Conservation (phyloP, 2,797 vertebrate genomes). For the Xyrichtys novacula region DNA sequence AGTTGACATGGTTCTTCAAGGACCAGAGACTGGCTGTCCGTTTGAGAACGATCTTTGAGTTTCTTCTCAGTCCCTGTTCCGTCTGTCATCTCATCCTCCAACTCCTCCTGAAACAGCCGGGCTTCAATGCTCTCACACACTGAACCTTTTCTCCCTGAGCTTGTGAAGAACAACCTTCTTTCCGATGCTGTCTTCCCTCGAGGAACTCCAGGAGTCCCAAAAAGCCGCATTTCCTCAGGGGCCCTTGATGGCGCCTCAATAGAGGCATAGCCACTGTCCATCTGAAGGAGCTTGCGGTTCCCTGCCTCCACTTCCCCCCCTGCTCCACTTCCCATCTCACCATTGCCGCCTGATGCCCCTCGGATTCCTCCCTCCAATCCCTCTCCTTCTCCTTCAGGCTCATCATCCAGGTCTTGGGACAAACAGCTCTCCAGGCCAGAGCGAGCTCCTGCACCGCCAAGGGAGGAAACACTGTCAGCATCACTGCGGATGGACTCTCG, state of each 20-base stretch:
- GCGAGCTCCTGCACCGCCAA: conserved; percentile 78
- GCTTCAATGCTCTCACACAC: conserved; percentile 92
- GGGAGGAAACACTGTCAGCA: conserved; percentile 90
- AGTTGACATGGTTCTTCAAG: conserved; percentile 64
- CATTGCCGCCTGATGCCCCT: conserved; percentile 63
- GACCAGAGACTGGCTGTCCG: conserved; percentile 30
- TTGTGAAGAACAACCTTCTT: conserved; percentile 91
- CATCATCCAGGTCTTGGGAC: conserved; percentile 88
- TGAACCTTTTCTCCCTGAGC: conserved; percentile 87
- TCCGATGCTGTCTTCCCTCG: conserved; percentile 90
- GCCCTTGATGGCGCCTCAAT: conserved; percentile 92
- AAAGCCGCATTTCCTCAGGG: conserved; percentile 87
- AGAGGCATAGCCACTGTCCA: conserved; percentile 98
- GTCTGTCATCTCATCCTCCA: conserved; percentile 78
- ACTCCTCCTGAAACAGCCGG: conserved; percentile 83
- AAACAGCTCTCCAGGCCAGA: conserved; percentile 76
- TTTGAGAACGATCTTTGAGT: conserved; percentile 29
- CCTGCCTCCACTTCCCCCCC: conserved; percentile 84
- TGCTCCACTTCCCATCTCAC: conserved; percentile 62
- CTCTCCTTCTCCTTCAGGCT: conserved; percentile 79
- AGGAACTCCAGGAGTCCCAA: conserved; percentile 76
- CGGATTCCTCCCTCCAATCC: conserved; percentile 43
- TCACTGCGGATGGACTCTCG: conserved; percentile 93
- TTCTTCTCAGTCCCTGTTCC: conserved; percentile 55
- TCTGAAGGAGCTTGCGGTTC: conserved; percentile 94